Base-by-base conservation (phyloP, 1,140 invertebrate species). In the Dendrolimus punctatus region DNA sequence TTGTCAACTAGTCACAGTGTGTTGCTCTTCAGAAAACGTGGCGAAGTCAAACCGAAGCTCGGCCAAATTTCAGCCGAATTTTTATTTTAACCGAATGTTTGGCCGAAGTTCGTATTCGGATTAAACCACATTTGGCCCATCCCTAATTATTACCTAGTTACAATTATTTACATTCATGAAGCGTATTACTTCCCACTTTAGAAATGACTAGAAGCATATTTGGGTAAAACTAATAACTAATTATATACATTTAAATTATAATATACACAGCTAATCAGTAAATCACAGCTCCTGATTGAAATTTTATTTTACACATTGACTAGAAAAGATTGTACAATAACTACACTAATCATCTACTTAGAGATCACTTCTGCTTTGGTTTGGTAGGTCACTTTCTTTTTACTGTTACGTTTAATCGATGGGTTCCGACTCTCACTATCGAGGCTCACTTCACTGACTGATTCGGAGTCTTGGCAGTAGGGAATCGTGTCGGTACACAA, bases 231-330 rank as follows among this genome's bases (percentile, higher is more conserved):
- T 36, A 51, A 39, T 44, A 43, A 10, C 43, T 55, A 49, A 42
- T 50, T 63, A 64, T 66, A 55, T 63, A 71, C 48, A 69, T 42
- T 36, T 54, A 54, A 47, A 63, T 45, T 65, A 46, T 58, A 58
- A 64, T 66, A 68, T 80, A 50, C 78, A 80, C 52, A 67, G 63
- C 73, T 85, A 76, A 67, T 64, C 57, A 76, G 67, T 77, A 77
- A 76, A 83, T 85, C 82, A 85, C 82, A 85, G 82, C 79, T 80
- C 76, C 78, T 71, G 76, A 80, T 76, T 78, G 71, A 76, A 73
- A 72, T 60, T 65, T 64, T 56, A 40, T 67, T 57, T 69, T 55
- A 60, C 23, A 56, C 57, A 50, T 54, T 60, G 62, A 67, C 62
- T 67, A 65, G 57, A 65, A 61, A 48, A 48, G 36, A 38, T 48